phyloP scores from a whole-genome alignment of 2,888 invertebrate genomes.

The Rhimphoctona megacephalus region DNA sequence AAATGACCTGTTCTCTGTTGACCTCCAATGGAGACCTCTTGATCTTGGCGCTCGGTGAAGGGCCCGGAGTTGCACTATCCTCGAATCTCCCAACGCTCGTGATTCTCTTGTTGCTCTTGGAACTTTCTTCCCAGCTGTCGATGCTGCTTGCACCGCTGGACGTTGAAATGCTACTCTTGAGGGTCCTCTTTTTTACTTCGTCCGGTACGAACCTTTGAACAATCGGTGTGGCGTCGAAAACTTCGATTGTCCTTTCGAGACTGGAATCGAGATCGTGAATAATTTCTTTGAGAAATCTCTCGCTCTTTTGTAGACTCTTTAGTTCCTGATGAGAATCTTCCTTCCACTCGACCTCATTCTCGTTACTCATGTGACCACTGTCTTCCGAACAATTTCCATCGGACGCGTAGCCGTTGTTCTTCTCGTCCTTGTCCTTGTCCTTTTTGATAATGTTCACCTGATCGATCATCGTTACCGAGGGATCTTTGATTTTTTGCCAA shows the following conservation, averaged over 20 bases:
- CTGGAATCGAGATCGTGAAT: conserved; percentile 77
- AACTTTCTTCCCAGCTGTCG: conserved; percentile 76
- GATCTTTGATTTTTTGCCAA: conserved; percentile 75
- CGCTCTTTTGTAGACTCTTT: conserved; percentile 74
- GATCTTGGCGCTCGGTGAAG: conserved; percentile 34
- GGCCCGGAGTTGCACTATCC: conserved; percentile 36
- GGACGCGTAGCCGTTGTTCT: conserved; percentile 85
- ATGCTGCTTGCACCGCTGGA: conserved; percentile 78
- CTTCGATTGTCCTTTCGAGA: conserved; percentile 76
- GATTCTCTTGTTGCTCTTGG: conserved; percentile 64
- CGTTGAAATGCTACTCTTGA: conserved; percentile 70
- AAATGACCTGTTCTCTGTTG: conserved; percentile 73
- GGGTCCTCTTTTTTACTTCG: conserved; percentile 71
- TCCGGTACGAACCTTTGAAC: conserved; percentile 71
- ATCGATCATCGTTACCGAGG: conserved; percentile 65
- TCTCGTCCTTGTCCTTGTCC: conserved; percentile 74
- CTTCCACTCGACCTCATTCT: conserved; percentile 86
- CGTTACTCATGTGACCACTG: conserved; percentile 93
- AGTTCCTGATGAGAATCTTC: conserved; percentile 74
- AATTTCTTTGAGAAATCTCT: conserved; percentile 77
- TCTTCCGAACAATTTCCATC: conserved; percentile 90
- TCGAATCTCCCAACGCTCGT: conserved; percentile 56
- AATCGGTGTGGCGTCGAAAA: conserved; percentile 77
- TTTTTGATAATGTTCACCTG: conserved; percentile 50
- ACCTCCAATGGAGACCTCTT: conserved; percentile 53